Conservation (phyloP, 2,888 invertebrate species). For the Ophraella communa region DNA sequence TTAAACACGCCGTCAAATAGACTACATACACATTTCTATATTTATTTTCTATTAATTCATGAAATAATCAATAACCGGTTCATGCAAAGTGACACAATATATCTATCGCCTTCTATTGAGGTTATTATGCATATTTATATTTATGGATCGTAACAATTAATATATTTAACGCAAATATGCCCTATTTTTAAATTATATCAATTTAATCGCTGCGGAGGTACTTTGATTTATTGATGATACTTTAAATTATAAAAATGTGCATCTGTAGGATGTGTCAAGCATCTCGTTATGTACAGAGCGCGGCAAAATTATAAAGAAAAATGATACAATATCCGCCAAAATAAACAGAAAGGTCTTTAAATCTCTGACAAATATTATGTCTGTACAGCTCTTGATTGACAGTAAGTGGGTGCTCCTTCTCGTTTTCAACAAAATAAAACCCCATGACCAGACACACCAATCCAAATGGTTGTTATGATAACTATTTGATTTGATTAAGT, state of each 20-base stretch:
- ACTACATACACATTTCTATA: not conserved
- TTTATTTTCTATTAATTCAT: not conserved
- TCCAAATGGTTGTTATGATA: no score
- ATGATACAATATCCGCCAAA: no score
- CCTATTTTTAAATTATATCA: slow-evolving; percentile 2
- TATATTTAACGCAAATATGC: slow-evolving; percentile 2
- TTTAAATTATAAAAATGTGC: not conserved
- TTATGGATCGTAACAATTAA: not conserved
- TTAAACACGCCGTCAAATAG: not conserved
- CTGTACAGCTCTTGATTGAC: no score
- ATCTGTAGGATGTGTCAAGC: not conserved
- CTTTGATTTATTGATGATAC: not conserved
- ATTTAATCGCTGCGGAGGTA: slow-evolving; percentile 1
- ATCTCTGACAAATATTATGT: no score
- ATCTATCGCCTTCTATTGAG: not conserved
- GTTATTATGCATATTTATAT: slow-evolving; percentile 2
- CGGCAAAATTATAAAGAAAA: no score
- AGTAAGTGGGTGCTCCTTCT: no score
- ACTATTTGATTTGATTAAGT: no score
- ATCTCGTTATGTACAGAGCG: no score
- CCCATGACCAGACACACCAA: no score
- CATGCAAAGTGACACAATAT: not conserved
- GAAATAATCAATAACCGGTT: not conserved
- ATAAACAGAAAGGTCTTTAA: no score
- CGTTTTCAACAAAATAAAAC: no score